Evolutionary conservation across 2,797 vertebrate species (phyloP).

Genomic region (Darevskia mixta): DNA sequence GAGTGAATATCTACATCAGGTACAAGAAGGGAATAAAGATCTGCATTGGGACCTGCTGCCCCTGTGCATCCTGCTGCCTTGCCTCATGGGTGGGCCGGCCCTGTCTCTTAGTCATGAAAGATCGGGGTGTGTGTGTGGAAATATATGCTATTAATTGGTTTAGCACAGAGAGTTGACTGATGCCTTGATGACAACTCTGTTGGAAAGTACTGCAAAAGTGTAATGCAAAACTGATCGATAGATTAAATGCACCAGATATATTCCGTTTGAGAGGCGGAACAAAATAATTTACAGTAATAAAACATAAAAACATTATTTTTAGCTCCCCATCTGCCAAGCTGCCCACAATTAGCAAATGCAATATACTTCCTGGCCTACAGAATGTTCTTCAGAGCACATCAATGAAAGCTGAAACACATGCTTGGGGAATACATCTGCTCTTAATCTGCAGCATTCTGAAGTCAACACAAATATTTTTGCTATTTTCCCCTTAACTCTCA

Average conservation of each 20-base stretch:
- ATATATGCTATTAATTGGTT: constrained; percentile 14
- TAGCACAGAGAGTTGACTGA: neutral
- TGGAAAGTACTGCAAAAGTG: neutral
- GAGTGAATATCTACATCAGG: no score
- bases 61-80: neutral
- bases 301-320: constrained; percentile 72
- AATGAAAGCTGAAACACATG: constrained; percentile 72
- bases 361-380: constrained; percentile 71
- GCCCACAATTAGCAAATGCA: constrained; percentile 72
- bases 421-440: constrained; percentile 77
- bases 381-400: constrained; percentile 64
- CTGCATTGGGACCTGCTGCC: no score
- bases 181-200: neutral
- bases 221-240: constrained; percentile 9
- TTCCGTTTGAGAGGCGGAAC: constrained; percentile 54
- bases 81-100: no score
- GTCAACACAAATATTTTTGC: constrained; percentile 75
- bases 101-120: neutral
- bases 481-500: constrained; percentile 68
- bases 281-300: constrained; percentile 62
- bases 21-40: no score
- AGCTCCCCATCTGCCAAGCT: constrained; percentile 68
- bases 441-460: constrained; percentile 76
- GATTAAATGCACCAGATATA: constrained; percentile 42
- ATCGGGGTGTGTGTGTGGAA: neutral